Conservation (phyloP, 1,140 invertebrate genomes). For the Drosophila serrata region DNA sequence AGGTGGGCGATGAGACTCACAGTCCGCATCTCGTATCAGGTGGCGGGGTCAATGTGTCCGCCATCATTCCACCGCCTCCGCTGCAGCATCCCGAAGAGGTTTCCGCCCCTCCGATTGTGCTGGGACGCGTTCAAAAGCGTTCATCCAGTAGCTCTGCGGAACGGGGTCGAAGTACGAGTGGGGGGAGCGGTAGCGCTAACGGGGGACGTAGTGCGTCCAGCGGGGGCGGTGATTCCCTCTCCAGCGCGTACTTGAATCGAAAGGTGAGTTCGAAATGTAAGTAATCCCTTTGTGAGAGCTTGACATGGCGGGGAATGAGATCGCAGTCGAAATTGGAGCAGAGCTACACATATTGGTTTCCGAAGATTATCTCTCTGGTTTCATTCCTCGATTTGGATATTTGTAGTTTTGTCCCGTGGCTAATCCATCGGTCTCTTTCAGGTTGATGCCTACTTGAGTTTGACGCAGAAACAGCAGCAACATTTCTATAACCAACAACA, state of each 20-base stretch:
- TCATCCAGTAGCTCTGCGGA: constrained; percentile 59
- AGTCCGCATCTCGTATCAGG: constrained; percentile 22
- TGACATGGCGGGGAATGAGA: constrained; percentile 50
- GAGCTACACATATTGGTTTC: constrained; percentile 21
- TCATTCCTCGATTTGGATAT: constrained; percentile 36
- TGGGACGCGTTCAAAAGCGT: constrained; percentile 76
- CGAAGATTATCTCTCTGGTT: constrained; percentile 15
- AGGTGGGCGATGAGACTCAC: constrained; percentile 76
- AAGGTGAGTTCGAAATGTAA: constrained; percentile 85
- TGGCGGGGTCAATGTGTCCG: constrained; percentile 53
- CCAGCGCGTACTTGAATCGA: constrained; percentile 79
- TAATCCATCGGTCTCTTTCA: constrained; percentile 34
- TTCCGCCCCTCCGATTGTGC: constrained; percentile 68
- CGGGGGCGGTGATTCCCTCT: constrained; percentile 62
- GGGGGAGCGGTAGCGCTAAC: constrained; percentile 31
- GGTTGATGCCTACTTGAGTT: constrained; percentile 83
- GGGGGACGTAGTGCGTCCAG: constrained; percentile 44
- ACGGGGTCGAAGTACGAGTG: constrained; percentile 23
- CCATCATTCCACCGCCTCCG: constrained; percentile 66
- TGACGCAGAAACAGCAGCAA: constrained; percentile 81
- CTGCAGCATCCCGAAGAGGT: constrained; percentile 75
- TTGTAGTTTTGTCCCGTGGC: neutral
- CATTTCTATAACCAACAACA: constrained; percentile 75
- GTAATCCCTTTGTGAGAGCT: constrained; percentile 71
- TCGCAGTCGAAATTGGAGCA: constrained; percentile 28